Conservation (phyloP, 2,888 invertebrate genomes). For the Sussaba pulchella region DNA sequence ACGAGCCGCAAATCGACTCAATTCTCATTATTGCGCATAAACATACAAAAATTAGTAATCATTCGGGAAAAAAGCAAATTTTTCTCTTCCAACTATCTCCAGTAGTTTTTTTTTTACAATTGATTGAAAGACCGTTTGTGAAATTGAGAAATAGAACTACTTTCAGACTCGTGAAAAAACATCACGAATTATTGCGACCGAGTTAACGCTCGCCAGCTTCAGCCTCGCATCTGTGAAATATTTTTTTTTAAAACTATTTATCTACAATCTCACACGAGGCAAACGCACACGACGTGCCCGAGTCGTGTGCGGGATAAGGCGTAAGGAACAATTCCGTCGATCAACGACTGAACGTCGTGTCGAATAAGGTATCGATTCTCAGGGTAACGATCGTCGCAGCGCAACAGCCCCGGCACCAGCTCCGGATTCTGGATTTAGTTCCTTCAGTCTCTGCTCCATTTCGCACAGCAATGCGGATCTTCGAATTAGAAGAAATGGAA, state of each 20-base stretch:
- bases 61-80: too few species aligned
- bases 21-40: too few species aligned
- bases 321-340: conserved; percentile 60
- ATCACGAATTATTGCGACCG: neutral
- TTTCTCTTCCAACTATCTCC: neutral
- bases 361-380: conserved; percentile 55
- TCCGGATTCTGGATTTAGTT: conserved; percentile 78
- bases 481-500: conserved; percentile 78
- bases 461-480: conserved; percentile 92
- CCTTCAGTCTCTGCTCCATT: conserved; percentile 88
- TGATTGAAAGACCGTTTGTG: neutral
- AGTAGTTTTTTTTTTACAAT: neutral
- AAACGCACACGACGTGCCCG: conserved; percentile 19
- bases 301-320: conserved; percentile 71
- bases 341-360: conserved; percentile 30
- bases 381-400: conserved; percentile 79
- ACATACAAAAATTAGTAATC: too few species aligned
- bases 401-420: conserved; percentile 76
- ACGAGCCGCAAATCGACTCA: too few species aligned
- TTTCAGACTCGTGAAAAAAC: neutral
- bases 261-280: too few species aligned
- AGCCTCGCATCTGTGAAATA: neutral
- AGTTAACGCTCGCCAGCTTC: neutral
- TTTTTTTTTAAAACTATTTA: conserved; percentile 14
- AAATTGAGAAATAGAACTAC: neutral